phyloP scores from a whole-genome alignment of 1,140 invertebrate species.

The Bombus superbus region DNA sequence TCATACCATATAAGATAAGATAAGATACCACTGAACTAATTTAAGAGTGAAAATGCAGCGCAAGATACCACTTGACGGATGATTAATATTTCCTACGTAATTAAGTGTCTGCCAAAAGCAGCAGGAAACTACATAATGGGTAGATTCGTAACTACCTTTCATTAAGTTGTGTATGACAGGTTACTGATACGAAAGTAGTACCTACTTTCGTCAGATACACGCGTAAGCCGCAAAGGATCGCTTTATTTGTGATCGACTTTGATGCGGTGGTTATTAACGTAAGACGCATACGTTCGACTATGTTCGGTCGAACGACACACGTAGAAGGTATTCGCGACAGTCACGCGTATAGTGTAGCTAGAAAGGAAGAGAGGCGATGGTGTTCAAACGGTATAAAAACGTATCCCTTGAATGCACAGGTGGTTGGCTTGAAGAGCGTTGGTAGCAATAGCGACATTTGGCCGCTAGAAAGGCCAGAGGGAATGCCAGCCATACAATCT shows the following conservation, averaged over 20 bases:
- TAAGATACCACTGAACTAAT: neutral
- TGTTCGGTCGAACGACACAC: no score
- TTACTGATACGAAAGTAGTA: neutral
- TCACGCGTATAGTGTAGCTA: neutral
- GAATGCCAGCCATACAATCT: slow-evolving; percentile 92
- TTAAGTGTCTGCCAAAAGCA: neutral
- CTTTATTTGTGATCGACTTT: slow-evolving; percentile 28
- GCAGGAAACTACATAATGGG: no score
- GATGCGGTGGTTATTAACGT: neutral
- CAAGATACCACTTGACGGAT: neutral
- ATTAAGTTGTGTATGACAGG: neutral
- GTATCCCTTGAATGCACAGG: slow-evolving; percentile 67
- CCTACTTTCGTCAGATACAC: neutral
- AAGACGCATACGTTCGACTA: no score
- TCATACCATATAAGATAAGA: neutral
- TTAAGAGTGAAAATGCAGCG: neutral
- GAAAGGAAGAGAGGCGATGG: slow-evolving; percentile 15
- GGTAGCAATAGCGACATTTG: slow-evolving; percentile 87
- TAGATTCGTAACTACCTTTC: neutral
- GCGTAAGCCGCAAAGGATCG: neutral
- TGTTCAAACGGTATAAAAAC: slow-evolving; percentile 30
- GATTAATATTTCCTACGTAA: neutral
- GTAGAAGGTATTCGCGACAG: neutral
- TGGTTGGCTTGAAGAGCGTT: slow-evolving; percentile 77
- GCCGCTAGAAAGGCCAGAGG: slow-evolving; percentile 90